Percentiles rank a stretch among this genome's conserved stretches.
Evolutionary conservation across 2,797 vertebrate species (phyloP).

Genomic region (Sebastes jordani): DNA sequence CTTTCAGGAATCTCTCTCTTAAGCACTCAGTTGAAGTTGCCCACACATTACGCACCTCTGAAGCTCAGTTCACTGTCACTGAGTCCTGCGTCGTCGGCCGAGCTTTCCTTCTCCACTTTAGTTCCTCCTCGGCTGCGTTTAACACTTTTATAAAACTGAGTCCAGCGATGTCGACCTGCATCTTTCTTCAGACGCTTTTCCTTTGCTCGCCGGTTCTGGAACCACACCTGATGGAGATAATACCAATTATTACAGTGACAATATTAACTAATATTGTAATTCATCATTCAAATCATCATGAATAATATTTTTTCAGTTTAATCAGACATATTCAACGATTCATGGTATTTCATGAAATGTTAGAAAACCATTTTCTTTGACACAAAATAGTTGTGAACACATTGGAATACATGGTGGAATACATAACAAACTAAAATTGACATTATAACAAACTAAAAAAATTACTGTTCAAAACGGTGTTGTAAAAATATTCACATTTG

Average conservation of each 20-base stretch:
- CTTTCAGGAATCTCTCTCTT: slow-evolving; percentile 28
- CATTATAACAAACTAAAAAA: not conserved
- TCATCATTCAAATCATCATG: not conserved
- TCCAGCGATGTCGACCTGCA: slow-evolving; percentile 96
- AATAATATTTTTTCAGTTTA: not conserved
- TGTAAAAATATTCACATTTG: not conserved
- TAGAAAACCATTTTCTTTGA: not conserved
- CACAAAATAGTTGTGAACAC: not conserved
- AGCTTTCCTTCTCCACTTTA: slow-evolving; percentile 96
- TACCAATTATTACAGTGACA: not conserved
- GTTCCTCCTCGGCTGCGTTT: slow-evolving; percentile 89
- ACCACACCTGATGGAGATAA: slow-evolving; percentile 90
- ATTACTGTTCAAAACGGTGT: not conserved
- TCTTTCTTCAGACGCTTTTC: slow-evolving; percentile 99
- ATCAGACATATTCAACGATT: not conserved
- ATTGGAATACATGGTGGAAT: not conserved
- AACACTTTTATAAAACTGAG: slow-evolving; percentile 97
- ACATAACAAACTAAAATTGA: not conserved
- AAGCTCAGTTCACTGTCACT: slow-evolving; percentile 99
- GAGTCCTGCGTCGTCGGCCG: slow-evolving; percentile 94
- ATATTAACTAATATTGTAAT: not conserved
- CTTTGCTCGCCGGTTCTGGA: slow-evolving; percentile 97
- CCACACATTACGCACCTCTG: slow-evolving; percentile 83
- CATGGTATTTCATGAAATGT: not conserved
- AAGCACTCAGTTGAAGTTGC: not conserved